phyloP scores from a whole-genome alignment of 2,888 invertebrate species.

The Drosophila borealis region DNA sequence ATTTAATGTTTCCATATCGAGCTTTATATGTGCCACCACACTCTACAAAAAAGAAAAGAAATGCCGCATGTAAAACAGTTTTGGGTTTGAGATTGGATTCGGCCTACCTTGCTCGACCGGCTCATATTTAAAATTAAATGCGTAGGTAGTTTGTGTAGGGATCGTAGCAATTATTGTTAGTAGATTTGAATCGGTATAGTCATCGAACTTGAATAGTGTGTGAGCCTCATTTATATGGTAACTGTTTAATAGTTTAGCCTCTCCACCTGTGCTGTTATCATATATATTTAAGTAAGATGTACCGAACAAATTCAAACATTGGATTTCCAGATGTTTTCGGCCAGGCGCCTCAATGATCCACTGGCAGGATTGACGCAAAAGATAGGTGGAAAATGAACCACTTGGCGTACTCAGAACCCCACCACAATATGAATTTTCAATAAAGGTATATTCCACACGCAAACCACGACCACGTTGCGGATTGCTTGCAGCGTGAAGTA shows the following conservation, averaged over 20 bases:
- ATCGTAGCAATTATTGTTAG: constrained; percentile 33
- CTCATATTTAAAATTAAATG: neutral
- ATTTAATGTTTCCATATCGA: constrained; percentile 89
- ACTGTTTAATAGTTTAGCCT: constrained; percentile 27
- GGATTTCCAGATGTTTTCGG: constrained; percentile 85
- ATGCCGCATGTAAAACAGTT: neutral
- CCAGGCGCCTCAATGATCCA: constrained; percentile 89
- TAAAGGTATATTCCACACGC: constrained; percentile 89
- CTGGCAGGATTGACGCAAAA: constrained; percentile 84
- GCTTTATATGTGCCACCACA: constrained; percentile 91
- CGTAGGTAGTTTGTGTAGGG: rapidly evolving
- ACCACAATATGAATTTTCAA: constrained; percentile 88
- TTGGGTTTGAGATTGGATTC: neutral
- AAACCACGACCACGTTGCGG: constrained; percentile 87
- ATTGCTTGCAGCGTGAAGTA: constrained; percentile 87
- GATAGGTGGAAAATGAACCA: no score
- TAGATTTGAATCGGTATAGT: constrained; percentile 37
- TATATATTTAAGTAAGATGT: constrained; percentile 14
- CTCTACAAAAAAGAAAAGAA: constrained; percentile 80
- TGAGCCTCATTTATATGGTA: rapidly evolving
- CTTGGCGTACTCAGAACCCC: constrained; percentile 87
- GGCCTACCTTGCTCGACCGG: constrained; percentile 9
- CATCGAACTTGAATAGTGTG: neutral
- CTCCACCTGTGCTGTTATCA: constrained; percentile 57
- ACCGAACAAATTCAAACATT: rapidly evolving